Base-by-base conservation (phyloP, 2,113 vertebrate genomes). In the Suncus etruscus region DNA sequence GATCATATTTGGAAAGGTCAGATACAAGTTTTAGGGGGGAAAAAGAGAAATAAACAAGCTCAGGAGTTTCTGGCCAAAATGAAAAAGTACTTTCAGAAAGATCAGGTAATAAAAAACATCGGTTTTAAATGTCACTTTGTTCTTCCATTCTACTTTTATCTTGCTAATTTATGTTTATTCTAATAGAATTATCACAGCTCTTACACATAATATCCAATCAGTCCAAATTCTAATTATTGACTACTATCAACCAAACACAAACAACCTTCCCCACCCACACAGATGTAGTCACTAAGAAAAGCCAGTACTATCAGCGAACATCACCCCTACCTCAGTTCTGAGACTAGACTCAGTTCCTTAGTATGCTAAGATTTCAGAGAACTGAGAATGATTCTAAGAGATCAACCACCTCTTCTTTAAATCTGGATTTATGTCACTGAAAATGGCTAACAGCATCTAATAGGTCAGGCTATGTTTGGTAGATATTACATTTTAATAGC, bases 41-140 rank as follows among this genome's bases (percentile, higher is more conserved):
- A 61, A 61, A 20, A 50, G 48, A 9, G n/a, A 66, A 25, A 68
- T 68, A 85, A 39, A 81, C 8, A 25, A 45, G 65, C 10, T 24
- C 29, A 51, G 32, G 24, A 61, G 74, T 83, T 89, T 93, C 63
- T 68, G 63, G 45, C 45, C 32, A 92, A 90, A 54, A 85, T 20
- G 27, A 74, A 78, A 89, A 80, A 92, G 6, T 69, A 20, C 6
- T 47, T 20, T 74, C 27, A 68, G 51, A 68, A 86, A 86, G 29
- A 89, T 16, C 63, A 61, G 18, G 58, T 61, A 58, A 58, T 18
- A 61, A 61, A 83, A 27, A 82, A 58, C 61, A 18, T 14, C 29
- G 77, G 58, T 93, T 70, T 66, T 66, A 88, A 90, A 87, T 51
- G 45, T 61, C 74, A 77, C 51, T 73, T 79, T 82, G 7, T 48